Conservation (phyloP, 1,140 invertebrate genomes). For the Paralvinella palmiformis region DNA sequence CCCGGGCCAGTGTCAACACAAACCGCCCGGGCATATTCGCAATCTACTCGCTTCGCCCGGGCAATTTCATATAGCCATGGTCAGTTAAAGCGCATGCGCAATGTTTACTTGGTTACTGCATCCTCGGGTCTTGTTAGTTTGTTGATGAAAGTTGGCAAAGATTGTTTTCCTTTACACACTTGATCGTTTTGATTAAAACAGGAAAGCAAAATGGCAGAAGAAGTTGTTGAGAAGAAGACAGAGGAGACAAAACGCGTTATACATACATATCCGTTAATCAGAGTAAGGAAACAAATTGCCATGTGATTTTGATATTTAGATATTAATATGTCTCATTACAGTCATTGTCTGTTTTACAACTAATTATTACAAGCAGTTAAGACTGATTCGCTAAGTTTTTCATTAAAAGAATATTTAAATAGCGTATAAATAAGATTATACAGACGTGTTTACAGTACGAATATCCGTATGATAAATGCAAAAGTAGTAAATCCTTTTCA, state of each 20-base stretch:
- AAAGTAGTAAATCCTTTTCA: too few relatives aligned
- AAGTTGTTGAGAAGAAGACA: constrained; percentile 22
- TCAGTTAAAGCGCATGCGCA: too few relatives aligned
- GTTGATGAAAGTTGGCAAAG: too few relatives aligned
- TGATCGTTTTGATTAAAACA: too few relatives aligned
- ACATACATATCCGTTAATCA: constrained; percentile 25
- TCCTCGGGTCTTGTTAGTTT: too few relatives aligned
- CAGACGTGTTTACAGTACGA: background rate
- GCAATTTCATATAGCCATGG: too few relatives aligned
- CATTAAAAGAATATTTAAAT: background rate
- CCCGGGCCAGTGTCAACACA: too few relatives aligned
- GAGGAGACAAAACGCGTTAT: constrained; percentile 18
- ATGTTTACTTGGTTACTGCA: too few relatives aligned
- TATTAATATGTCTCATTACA: background rate
- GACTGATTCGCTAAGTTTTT: background rate
- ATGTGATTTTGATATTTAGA: background rate
- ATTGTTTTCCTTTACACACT: too few relatives aligned
- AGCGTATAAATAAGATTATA: background rate
- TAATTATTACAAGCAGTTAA: background rate
- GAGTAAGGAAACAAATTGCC: constrained; percentile 15
- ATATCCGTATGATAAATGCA: background rate
- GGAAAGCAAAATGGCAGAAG: constrained; percentile 21
- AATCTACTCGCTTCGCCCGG: too few relatives aligned
- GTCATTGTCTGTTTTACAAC: background rate
- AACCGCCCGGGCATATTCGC: too few relatives aligned